Base-by-base conservation (phyloP, 2,113 vertebrate species). In the Pantherophis guttatus region DNA sequence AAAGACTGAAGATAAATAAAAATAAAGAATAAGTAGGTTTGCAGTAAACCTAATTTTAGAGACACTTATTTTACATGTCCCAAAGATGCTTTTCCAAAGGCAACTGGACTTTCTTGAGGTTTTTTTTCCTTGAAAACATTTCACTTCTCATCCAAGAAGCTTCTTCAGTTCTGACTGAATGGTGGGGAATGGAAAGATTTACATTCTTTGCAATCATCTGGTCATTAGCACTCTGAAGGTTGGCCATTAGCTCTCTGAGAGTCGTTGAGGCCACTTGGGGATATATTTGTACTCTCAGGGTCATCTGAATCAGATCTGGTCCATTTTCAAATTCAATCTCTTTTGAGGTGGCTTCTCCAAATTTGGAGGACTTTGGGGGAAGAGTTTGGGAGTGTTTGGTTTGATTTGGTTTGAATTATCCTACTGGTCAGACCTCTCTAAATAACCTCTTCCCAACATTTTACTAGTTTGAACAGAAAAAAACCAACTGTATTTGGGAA, bases 1-100 rank as follows among this genome's bases (percentile, higher is more conserved):
- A 93, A 59, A 19, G 95, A 91, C 17, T 94, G 50, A 58, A 95
- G 93, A 75, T 23, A 2, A 93, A 93, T 33, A 89, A 85, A 90
- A 90, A 55, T 52, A 70, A 94, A 50, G 3, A 89, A 23, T 8
- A 70, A 44, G 23, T 54, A 87, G 81, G 4, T 53, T 90, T 33
- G 6, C 48, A 55, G n/a, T 53, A 4, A 92, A 17, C 17, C 0
- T 1, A 54, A 1, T 12, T 62, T 21, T 54, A 91, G 53, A 94
- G 93, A 88, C n/a, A 92, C 8, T 48, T 87, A 62, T 21, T 8
- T 8, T 17, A 65, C 62, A 70, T n/a, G 62, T 70, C 62, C 29
- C 29, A 15, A 70, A n/a, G 62, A 4, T 70, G 29, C 62, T 70
- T 70, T 70, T 70, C 62, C 3, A 70, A 70, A 70, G 62, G 62